Evolutionary conservation across 2,113 vertebrate genomes (phyloP).

Genomic region (Eublepharis macularius): DNA sequence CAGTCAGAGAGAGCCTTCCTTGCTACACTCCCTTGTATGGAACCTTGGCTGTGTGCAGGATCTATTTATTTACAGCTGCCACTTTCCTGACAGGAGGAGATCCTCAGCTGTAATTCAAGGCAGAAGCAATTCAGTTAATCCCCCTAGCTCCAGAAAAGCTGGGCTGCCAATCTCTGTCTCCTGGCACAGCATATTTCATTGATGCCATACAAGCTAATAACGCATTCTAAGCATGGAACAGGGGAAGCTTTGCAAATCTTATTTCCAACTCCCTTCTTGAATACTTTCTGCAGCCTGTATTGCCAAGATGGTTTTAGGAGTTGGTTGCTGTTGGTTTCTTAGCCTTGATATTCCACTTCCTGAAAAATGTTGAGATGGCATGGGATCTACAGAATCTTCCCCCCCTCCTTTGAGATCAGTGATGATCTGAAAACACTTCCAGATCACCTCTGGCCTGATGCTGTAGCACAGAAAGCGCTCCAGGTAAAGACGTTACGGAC

Average conservation of each 20-base stretch:
- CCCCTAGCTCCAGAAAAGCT: background rate
- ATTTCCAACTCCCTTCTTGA: background rate
- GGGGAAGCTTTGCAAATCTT: background rate
- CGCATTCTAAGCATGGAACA: background rate
- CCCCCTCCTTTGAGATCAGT: background rate
- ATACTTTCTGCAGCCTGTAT: background rate
- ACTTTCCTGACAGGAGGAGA: conserved; percentile 14
- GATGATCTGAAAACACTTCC: background rate
- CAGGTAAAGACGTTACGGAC: too few relatives aligned
- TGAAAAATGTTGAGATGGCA: background rate
- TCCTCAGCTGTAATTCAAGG: conserved; percentile 18
- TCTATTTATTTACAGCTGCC: conserved; percentile 16
- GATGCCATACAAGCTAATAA: background rate
- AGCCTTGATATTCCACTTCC: background rate
- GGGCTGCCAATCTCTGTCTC: background rate
- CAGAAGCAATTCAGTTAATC: conserved; percentile 3
- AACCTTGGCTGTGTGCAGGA: background rate
- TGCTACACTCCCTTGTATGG: background rate
- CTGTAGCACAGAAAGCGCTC: background rate
- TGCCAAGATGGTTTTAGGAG: background rate
- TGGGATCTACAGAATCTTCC: background rate
- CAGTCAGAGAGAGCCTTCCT: background rate
- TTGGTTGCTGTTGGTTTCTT: background rate
- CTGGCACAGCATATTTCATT: conserved; percentile 28
- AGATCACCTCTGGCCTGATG: background rate